Evolutionary conservation across 2,113 vertebrate species (phyloP).

Genomic region (Bos javanicus): DNA sequence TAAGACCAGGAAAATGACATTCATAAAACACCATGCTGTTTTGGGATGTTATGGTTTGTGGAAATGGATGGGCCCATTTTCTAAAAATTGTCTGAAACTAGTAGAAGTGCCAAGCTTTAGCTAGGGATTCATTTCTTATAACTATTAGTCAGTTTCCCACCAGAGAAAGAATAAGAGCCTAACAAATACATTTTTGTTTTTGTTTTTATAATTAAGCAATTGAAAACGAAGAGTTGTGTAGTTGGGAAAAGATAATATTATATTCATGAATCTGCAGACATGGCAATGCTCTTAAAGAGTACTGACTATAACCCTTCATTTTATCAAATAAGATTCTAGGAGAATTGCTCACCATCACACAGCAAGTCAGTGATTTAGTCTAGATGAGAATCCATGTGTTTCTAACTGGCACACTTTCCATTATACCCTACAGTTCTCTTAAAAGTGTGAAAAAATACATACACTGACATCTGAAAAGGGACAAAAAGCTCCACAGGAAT

Average conservation of each 20-base stretch:
- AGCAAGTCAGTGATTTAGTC: background rate
- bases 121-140: constrained; percentile 24
- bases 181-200: background rate
- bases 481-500: background rate
- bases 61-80: background rate
- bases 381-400: background rate
- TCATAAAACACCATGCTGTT: background rate
- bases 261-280: background rate
- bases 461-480: background rate
- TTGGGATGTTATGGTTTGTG: background rate
- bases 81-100: background rate
- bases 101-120: background rate
- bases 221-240: background rate
- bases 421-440: background rate
- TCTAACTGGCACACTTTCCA: background rate
- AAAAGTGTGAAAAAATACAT: background rate
- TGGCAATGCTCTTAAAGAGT: background rate
- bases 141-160: background rate
- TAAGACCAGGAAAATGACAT: background rate
- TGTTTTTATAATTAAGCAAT: background rate
- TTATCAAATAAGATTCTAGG: background rate
- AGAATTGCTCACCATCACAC: background rate
- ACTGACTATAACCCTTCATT: background rate
- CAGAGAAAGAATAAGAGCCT: background rate
- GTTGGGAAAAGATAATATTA: background rate